A percentile compares a stretch with the other conserved stretches of the same genome.
Conservation (phyloP, 1,140 invertebrate species). For the Lanistes nyassanus region DNA sequence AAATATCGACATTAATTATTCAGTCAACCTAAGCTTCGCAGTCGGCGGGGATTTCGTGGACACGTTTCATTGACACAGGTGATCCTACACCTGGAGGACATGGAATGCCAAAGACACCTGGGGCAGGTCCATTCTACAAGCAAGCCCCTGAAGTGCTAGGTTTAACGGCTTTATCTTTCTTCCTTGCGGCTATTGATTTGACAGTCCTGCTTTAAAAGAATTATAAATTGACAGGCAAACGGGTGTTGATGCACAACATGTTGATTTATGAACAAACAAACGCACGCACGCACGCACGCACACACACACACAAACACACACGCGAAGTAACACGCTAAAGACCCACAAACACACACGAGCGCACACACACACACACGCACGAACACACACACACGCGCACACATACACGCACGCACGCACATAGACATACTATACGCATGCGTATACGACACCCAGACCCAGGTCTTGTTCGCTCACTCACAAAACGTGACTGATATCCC, state of each 20-base stretch:
- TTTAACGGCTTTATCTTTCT: no score
- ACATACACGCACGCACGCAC: background rate
- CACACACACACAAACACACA: slow-evolving; percentile 1
- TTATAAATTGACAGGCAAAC: no score
- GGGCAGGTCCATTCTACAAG: no score
- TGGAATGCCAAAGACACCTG: no score
- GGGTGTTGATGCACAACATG: no score
- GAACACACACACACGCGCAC: background rate
- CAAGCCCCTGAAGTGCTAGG: no score
- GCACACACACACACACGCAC: background rate
- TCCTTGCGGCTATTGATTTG: no score
- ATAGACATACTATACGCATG: background rate
- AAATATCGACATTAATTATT: no score
- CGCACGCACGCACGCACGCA: background rate
- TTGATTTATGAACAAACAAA: background rate
- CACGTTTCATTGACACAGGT: background rate
- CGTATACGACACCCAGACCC: background rate
- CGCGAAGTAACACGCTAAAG: background rate
- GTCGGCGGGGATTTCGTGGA: background rate
- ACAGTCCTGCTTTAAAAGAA: no score
- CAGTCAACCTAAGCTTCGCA: background rate
- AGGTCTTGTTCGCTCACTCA: background rate
- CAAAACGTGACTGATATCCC: background rate
- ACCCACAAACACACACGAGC: background rate
- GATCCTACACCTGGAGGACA: background rate